These are phyloP conservation scores for Paralichthys olivaceus DNA, from an alignment of 2,113 vertebrate species.

Conservation along the genomic window DNA sequence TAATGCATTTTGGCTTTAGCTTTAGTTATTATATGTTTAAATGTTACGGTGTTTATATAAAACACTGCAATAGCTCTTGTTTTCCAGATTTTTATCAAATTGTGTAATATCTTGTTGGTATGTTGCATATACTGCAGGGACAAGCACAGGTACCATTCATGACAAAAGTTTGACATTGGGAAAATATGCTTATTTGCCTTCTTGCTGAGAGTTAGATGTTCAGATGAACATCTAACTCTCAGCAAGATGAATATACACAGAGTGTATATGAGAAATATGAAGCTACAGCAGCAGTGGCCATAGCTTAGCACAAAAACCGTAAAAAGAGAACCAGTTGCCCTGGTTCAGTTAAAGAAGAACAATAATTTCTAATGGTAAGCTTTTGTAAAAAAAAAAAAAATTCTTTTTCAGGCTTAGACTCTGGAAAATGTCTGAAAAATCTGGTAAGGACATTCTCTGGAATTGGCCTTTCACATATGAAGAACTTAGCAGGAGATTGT, in stretches of 20 bases:
- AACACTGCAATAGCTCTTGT: conserved; percentile 17
- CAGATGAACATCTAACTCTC: too few relatives aligned
- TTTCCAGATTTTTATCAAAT: conserved; percentile 17
- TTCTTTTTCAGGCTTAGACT: too few relatives aligned
- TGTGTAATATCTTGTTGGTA: conserved; percentile 37
- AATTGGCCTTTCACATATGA: too few relatives aligned
- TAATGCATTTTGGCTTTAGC: conserved; percentile 24
- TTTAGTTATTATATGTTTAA: conserved; percentile 9
- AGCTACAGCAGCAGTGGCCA: neutral
- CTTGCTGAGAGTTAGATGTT: neutral
- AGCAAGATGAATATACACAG: too few relatives aligned
- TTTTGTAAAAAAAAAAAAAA: too few relatives aligned
- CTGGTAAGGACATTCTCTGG: too few relatives aligned
- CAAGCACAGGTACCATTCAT: neutral
- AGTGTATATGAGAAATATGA: neutral
- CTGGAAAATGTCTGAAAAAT: too few relatives aligned
- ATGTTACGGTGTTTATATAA: conserved; percentile 39
- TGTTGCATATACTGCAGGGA: conserved; percentile 11
- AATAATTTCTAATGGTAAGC: too few relatives aligned
- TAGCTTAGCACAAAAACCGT: too few relatives aligned
- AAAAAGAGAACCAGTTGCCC: too few relatives aligned
- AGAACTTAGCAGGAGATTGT: too few relatives aligned
- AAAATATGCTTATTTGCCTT: neutral
- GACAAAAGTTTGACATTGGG: neutral
- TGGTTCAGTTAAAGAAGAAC: too few relatives aligned